A percentile compares a stretch with the other conserved stretches of the same genome.
Evolutionary conservation across 2,888 invertebrate species (phyloP).

Genomic region (Bellardia pandia): DNA sequence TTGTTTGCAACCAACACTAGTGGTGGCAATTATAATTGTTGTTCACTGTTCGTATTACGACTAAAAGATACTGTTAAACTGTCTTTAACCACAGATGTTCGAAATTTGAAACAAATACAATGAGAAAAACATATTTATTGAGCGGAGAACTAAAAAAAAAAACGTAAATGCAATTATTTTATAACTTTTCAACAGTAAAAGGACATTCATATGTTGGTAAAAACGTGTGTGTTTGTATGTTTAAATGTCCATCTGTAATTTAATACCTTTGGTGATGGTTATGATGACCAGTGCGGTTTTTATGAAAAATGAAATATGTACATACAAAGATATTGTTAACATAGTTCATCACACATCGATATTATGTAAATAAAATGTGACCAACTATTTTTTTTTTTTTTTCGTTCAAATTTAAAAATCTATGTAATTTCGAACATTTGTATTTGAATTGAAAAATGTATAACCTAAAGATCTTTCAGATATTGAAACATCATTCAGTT

Average conservation of each 20-base stretch:
- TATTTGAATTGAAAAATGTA: too few species aligned
- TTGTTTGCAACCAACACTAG: slow-evolving; percentile 44
- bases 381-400: slow-evolving; percentile 44
- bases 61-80: slow-evolving; percentile 62
- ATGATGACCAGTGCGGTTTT: slow-evolving; percentile 68
- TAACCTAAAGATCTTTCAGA: too few species aligned
- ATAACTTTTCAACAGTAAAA: slow-evolving; percentile 62
- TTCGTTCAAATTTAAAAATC: too few species aligned
- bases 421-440: too few species aligned
- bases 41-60: neutral
- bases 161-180: slow-evolving; percentile 69
- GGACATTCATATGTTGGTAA: slow-evolving; percentile 57
- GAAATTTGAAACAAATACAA: slow-evolving; percentile 59
- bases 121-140: slow-evolving; percentile 36
- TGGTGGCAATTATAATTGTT: slow-evolving; percentile 67
- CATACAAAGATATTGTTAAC: slow-evolving; percentile 20
- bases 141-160: slow-evolving; percentile 20
- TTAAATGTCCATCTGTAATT: slow-evolving; percentile 62
- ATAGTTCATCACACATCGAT: slow-evolving; percentile 39
- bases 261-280: slow-evolving; percentile 51
- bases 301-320: slow-evolving; percentile 3
- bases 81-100: slow-evolving; percentile 70
- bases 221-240: slow-evolving; percentile 15
- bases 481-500: too few species aligned
- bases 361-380: neutral